Evolutionary conservation across 1,140 invertebrate genomes (phyloP), one percentile per base, ranked within the genome.

Genomic region (Drosophila triauraria): DNA sequence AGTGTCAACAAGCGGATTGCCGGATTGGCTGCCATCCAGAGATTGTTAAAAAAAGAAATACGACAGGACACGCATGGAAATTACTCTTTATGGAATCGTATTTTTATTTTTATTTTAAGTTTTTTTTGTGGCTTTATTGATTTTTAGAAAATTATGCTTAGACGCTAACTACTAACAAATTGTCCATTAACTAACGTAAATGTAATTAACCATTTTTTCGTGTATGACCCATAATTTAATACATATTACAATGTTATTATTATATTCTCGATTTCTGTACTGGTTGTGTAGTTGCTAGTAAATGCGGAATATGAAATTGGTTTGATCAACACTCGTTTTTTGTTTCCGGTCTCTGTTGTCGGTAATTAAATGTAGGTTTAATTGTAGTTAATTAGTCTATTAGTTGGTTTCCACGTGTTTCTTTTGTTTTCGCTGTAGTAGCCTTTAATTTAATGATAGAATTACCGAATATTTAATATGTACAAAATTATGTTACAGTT

Each of bases 111-210:
- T 71, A 65, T 54, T 57, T 60, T 4, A 35, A 32, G 12, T 61
- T 78, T 61, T 75, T 62, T 56, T 58, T 57, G n/a, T 47, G 68
- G 59, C 67, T 74, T 87, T 87, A 90, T 88, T 90, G 74, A 90
- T 85, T 90, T 90, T 90, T 90, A 71, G 90, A 91, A 91, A 90
- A 90, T 74, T 85, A 82, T 85, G 82, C 85, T 88, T 88, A 88
- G 48, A 80, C 54, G 46, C 85, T 88, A 88, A 51, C 85, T 88
- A 88, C 85, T 88, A 88, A 88, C 85, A 90, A 88, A 83, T 90
- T 88, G 85, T 88, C 85, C 78, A 76, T 88, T 88, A 88, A 88
- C 85, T 88, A 88, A 88, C 70, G 75, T 88, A 88, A 76, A 85
- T 90, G 58, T 88, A 88, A 88, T 90, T 78, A 88, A 84, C 85